These are phyloP conservation scores for Acronicta aceris DNA, from an alignment of 2,888 invertebrate species.

Conservation along the genomic window DNA sequence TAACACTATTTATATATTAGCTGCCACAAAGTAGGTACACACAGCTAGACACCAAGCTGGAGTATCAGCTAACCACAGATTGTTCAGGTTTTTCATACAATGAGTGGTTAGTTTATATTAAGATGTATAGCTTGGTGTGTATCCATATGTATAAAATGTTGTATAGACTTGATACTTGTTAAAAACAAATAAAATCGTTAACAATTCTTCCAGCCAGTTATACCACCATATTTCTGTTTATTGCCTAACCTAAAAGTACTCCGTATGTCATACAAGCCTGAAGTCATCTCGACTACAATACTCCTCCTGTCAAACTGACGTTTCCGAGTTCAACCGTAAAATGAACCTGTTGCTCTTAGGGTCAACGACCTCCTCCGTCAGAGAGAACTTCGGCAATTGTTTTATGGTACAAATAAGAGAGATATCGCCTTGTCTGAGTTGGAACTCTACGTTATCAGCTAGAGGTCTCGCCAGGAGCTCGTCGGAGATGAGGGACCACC, in stretches of 20 bases:
- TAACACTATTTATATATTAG: constrained; percentile 22
- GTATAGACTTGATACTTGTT: background rate
- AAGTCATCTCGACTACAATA: constrained; percentile 67
- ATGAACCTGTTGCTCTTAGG: constrained; percentile 99
- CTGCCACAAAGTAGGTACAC: background rate
- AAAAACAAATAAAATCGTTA: background rate
- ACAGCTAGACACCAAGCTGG: no score
- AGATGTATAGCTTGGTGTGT: no score
- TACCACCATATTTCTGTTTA: constrained; percentile 27
- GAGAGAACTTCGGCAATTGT: constrained; percentile 97
- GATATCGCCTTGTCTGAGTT: constrained; percentile 97
- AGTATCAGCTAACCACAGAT: no score
- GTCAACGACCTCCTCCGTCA: constrained; percentile 98
- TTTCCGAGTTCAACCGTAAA: constrained; percentile 97
- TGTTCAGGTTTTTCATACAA: no score
- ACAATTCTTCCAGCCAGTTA: background rate
- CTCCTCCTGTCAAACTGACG: constrained; percentile 95
- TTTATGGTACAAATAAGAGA: constrained; percentile 96
- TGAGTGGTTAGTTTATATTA: no score
- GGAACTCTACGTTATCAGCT: constrained; percentile 95
- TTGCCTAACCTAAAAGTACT: constrained; percentile 64
- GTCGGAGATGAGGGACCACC: constrained; percentile 98
- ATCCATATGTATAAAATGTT: background rate
- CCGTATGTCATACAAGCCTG: constrained; percentile 82
- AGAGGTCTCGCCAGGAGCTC: constrained; percentile 96